Conservation (phyloP, 2,888 invertebrate species). For the Drosophila meridiana region DNA sequence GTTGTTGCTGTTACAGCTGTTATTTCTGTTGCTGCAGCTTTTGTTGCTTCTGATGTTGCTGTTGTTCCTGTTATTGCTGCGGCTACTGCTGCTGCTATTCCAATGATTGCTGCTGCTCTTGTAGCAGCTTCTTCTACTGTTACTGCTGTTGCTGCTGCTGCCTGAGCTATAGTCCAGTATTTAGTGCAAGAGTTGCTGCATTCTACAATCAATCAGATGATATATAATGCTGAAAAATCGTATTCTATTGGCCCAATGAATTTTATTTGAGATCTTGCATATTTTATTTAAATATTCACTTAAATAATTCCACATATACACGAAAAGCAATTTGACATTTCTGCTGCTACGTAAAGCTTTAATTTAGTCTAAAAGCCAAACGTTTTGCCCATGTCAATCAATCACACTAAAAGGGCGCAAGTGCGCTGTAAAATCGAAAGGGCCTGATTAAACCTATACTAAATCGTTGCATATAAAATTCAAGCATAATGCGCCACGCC, state of each 20-base stretch:
- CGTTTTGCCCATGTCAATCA: constrained; percentile 56
- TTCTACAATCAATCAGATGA: constrained; percentile 45
- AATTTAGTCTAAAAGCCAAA: constrained; percentile 25
- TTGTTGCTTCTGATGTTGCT: no score
- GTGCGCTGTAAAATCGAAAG: constrained; percentile 63
- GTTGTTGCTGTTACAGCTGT: no score
- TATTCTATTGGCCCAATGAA: neutral
- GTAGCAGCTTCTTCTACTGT: no score
- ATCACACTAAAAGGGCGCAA: constrained; percentile 73
- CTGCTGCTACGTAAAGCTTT: constrained; percentile 12
- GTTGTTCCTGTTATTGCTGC: no score
- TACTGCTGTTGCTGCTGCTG: constrained; percentile 6
- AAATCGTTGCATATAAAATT: constrained; percentile 66
- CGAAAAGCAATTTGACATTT: neutral
- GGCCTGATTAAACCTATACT: constrained; percentile 65
- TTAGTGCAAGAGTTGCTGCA: constrained; percentile 48
- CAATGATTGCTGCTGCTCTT: no score
- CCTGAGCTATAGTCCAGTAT: constrained; percentile 41
- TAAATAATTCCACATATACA: neutral
- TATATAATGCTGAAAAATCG: neutral
- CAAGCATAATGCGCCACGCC: constrained; percentile 52
- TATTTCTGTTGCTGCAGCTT: no score
- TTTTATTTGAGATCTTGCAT: neutral
- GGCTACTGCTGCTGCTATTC: no score
- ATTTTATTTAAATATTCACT: neutral